A percentile compares a stretch with the other conserved stretches of the same genome.
phyloP scores from a whole-genome alignment of 2,797 vertebrate genomes.

The Mus caroli region DNA sequence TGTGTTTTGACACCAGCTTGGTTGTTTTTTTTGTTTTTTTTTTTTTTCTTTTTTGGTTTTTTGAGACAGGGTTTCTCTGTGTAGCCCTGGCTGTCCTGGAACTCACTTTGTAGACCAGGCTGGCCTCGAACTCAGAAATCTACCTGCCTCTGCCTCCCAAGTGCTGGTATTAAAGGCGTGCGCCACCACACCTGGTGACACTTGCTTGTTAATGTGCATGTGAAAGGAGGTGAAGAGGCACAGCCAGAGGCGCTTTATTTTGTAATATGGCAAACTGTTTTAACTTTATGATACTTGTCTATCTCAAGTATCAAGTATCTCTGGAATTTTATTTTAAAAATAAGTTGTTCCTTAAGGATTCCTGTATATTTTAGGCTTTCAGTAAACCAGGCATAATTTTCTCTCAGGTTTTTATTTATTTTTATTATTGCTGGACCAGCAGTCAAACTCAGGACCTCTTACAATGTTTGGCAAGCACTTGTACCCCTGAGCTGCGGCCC shows the following conservation, averaged over 20 bases:
- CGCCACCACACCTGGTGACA: background rate
- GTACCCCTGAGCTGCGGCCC: background rate
- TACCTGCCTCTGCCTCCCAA: too few species aligned
- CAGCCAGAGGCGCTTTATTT: background rate
- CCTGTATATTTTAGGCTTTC: background rate
- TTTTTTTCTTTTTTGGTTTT: too few species aligned
- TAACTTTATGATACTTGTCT: background rate
- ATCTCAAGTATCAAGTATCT: too few species aligned
- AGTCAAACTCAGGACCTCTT: background rate
- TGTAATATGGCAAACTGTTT: background rate
- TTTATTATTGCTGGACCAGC: background rate
- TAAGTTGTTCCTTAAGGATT: background rate
- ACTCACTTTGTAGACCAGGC: too few species aligned
- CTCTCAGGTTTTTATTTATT: background rate
- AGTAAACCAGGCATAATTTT: background rate
- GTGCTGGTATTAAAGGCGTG: too few species aligned
- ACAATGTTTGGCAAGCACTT: background rate
- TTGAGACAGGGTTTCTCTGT: too few species aligned
- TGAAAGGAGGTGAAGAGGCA: background rate
- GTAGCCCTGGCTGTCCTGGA: too few species aligned
- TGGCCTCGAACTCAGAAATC: too few species aligned
- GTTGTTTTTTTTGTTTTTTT: too few species aligned
- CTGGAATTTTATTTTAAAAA: conserved; percentile 7
- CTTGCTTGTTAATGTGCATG: too few species aligned
- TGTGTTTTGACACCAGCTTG: background rate